Evolutionary conservation across 2,113 vertebrate species (phyloP), one percentile per base, ranked within the genome.

Genomic region (Rhea americana): DNA sequence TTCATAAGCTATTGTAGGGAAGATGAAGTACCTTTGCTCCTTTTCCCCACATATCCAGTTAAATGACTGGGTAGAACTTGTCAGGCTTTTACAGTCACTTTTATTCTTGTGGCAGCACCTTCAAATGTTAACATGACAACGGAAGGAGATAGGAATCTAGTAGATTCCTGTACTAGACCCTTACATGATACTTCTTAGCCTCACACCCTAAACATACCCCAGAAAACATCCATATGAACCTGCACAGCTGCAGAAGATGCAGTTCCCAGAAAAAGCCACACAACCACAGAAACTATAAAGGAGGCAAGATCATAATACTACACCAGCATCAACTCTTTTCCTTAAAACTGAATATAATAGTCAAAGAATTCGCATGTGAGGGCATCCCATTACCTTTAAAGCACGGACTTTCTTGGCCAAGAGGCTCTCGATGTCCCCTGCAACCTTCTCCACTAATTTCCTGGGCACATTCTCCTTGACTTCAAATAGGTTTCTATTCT

Each of bases 361-460:
- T 72, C 61, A 80, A 70, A 71, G 59, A 45, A 65, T 35, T 12
- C 21, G 51, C 73, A 76, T n/a, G 24, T 32, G 41, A 68, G 47
- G 48, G 59, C 43, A 22, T 19, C 67, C 30, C 41, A 98, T 98
- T 98, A 99, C 99, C 99, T 99, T 98, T 95, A 99, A 97, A 85
- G 99, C 99, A 97, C 98, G 99, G 94, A 99, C 98, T 97, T 99
- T 99, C 94, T 99, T 99, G 97, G 98, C 98, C 95, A 99, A 98
- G 87, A 99, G 98, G 91, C 97, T 98, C 97, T 99, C 99, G 4
- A 99, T 99, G 97, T 99, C 98, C 61, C 98, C 98, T 2, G 99
- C 98, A 67, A 99, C 99, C 94, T 98, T 98, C 93, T 99, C 99
- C 97, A 99, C 99, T 96, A 99, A 87, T 94, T 99, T 99, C 95